These are phyloP conservation scores for Ladona fulva DNA, from an alignment of 1,140 invertebrate genomes.

Conservation along the genomic window DNA sequence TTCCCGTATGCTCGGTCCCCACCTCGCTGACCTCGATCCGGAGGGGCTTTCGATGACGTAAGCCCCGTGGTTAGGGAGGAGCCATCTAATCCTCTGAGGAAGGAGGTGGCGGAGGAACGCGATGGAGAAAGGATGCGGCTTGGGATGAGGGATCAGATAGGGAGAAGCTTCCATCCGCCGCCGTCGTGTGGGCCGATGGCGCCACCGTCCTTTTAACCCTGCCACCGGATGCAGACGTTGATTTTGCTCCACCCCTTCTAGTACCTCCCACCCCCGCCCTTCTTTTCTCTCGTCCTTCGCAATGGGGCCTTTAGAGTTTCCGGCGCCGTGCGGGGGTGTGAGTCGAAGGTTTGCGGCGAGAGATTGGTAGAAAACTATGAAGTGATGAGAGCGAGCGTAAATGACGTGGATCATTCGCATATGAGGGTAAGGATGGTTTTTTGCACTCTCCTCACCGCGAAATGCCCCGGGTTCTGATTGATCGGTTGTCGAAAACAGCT, in stretches of 20 bases:
- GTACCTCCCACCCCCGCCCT: neutral
- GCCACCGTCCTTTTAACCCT: neutral
- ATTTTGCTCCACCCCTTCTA: neutral
- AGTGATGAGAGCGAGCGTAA: too few relatives aligned
- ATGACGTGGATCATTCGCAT: too few relatives aligned
- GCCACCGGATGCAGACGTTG: constrained; percentile 1
- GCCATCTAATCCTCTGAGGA: neutral
- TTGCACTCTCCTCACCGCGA: too few relatives aligned
- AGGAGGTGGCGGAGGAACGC: neutral
- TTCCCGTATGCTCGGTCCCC: neutral
- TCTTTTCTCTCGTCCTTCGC: neutral
- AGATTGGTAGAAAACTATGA: too few relatives aligned
- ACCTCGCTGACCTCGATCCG: neutral
- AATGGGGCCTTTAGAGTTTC: too few relatives aligned
- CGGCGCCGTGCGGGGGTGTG: too few relatives aligned
- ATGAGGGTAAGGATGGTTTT: too few relatives aligned
- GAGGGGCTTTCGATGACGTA: neutral
- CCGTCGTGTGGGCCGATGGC: neutral
- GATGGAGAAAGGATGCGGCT: neutral
- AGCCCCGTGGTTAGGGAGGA: neutral
- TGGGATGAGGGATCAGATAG: neutral
- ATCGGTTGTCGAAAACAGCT: too few relatives aligned
- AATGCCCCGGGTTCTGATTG: too few relatives aligned
- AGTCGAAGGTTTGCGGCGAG: too few relatives aligned
- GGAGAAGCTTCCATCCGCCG: neutral